Evolutionary conservation across 1,140 invertebrate genomes (phyloP).

Genomic region (Sarcophaga peregrina): DNA sequence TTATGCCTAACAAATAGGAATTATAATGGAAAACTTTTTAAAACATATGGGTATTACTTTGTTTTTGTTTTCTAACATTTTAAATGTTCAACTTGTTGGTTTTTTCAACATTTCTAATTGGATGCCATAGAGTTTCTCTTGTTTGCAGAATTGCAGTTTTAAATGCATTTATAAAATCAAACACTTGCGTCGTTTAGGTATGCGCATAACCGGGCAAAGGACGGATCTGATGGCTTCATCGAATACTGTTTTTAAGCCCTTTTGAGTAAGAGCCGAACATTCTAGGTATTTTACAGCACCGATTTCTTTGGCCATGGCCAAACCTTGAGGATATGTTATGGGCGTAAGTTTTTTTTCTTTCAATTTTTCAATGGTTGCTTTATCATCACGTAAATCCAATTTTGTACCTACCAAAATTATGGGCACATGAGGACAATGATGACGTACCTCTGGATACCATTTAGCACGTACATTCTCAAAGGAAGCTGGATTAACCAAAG

Average conservation of each 20-base stretch:
- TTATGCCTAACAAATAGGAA: background rate
- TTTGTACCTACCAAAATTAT: conserved; percentile 91
- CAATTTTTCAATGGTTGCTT: conserved; percentile 96
- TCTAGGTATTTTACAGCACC: conserved; percentile 97
- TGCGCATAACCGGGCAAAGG: conserved; percentile 86
- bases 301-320: conserved; percentile 99
- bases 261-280: conserved; percentile 97
- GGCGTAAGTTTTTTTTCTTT: conserved; percentile 97
- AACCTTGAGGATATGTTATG: conserved; percentile 96
- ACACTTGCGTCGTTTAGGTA: conserved; percentile 79
- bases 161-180: conserved; percentile 75
- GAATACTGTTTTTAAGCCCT: conserved; percentile 99
- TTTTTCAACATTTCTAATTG: background rate
- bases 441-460: conserved; percentile 92
- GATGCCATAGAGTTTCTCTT: background rate
- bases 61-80: background rate
- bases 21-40: background rate
- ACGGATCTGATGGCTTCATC: conserved; percentile 99
- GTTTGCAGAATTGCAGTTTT: background rate
- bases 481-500: conserved; percentile 96
- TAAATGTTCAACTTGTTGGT: background rate
- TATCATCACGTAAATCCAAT: conserved; percentile 96
- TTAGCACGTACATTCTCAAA: conserved; percentile 99
- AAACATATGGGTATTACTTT: background rate
- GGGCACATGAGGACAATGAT: conserved; percentile 89